A percentile compares a stretch with the other conserved stretches of the same genome.
Evolutionary conservation across 1,140 invertebrate genomes (phyloP).

Genomic region (Mercenaria mercenaria): DNA sequence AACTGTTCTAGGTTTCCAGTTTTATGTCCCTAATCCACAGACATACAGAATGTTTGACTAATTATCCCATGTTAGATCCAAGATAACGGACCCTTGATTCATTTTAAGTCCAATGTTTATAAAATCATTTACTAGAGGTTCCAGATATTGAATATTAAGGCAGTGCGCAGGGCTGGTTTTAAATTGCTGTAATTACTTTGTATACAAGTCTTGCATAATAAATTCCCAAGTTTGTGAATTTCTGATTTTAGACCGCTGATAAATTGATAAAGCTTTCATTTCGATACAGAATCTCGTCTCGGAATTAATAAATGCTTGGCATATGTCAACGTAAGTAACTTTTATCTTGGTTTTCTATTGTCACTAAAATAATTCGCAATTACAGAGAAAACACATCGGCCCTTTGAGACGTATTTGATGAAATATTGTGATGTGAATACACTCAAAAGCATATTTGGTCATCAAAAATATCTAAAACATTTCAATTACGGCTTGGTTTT

Average conservation of each 20-base stretch:
- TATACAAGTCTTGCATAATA: slow-evolving; percentile 44
- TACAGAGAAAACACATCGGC: not conserved
- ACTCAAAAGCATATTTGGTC: too few relatives aligned
- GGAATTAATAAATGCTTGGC: slow-evolving; percentile 41
- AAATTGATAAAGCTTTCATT: slow-evolving; percentile 57
- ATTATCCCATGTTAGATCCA: not conserved
- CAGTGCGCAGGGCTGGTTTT: not conserved
- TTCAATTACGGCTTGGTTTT: too few relatives aligned
- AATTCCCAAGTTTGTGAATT: slow-evolving; percentile 48
- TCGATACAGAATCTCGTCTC: slow-evolving; percentile 48
- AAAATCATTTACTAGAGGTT: slow-evolving; percentile 19
- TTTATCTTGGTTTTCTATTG: slow-evolving; percentile 3
- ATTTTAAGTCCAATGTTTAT: slow-evolving; percentile 42
- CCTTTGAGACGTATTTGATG: too few relatives aligned
- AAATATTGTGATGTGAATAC: too few relatives aligned
- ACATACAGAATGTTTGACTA: slow-evolving; percentile 42
- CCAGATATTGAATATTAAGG: slow-evolving; percentile 38
- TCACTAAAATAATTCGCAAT: slow-evolving; percentile 3
- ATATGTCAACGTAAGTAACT: slow-evolving; percentile 26
- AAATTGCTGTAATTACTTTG: slow-evolving; percentile 54
- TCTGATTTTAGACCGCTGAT: slow-evolving; percentile 42
- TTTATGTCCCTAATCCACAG: slow-evolving; percentile 4
- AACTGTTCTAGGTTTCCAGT: not conserved
- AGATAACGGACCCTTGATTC: slow-evolving; percentile 20
- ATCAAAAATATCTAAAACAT: too few relatives aligned